Percentiles rank a stretch among this genome's conserved stretches.
Evolutionary conservation across 2,113 vertebrate species (phyloP).

Genomic region (Calyptomena viridis): DNA sequence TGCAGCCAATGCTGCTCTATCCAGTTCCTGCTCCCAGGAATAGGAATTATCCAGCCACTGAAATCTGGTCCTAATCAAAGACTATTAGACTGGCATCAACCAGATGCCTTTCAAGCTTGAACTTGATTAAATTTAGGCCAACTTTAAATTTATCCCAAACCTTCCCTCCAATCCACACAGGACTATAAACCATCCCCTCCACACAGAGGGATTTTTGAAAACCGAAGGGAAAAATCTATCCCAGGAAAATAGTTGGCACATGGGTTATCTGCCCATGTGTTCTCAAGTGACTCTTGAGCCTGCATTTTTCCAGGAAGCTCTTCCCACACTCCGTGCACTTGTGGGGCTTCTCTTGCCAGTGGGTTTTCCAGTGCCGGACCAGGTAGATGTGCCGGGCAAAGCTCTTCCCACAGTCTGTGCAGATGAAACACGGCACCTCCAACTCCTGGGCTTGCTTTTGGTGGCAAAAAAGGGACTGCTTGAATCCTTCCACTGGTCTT

Average conservation of each 20-base stretch:
- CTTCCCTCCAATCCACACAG: fast-evolving
- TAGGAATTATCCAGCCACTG: background rate
- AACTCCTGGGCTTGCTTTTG: background rate
- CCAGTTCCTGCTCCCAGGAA: background rate
- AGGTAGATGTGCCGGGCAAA: background rate
- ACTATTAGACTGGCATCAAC: background rate
- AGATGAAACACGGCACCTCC: fast-evolving
- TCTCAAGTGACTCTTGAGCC: background rate
- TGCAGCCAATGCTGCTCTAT: fast-evolving
- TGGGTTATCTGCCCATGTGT: fast-evolving
- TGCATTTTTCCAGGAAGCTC: background rate
- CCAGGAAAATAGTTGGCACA: fast-evolving
- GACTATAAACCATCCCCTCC: fast-evolving
- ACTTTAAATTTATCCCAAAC: background rate
- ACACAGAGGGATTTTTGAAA: background rate
- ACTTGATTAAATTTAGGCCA: fast-evolving
- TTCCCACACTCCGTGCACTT: background rate
- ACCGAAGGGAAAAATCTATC: fast-evolving
- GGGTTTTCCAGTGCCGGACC: background rate
- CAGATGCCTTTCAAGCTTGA: background rate
- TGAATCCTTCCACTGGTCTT: background rate
- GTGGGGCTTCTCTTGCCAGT: background rate
- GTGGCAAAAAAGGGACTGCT: background rate
- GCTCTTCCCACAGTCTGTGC: background rate
- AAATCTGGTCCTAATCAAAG: background rate